Evolutionary conservation across 2,888 invertebrate genomes (phyloP), one percentile per base, ranked within the genome.

Genomic region (Drosophila neonasuta): DNA sequence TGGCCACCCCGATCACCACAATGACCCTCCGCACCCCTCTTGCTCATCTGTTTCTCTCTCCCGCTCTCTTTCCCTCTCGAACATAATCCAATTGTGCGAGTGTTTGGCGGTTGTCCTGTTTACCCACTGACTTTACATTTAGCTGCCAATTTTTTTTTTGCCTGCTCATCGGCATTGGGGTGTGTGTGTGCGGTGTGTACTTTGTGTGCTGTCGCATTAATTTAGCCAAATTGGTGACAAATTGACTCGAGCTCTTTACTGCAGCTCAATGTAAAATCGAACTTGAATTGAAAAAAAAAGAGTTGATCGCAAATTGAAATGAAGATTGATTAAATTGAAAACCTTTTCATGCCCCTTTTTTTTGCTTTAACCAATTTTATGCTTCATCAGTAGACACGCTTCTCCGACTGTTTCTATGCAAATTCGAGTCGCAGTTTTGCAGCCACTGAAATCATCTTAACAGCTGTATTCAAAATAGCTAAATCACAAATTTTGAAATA

Each of bases 171-270:
- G 44, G 39, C 15, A 46, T 50, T 24, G 45, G 54, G 55, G 56
- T 50, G 45, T 61, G 17, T 59, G 66, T 61, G 17, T 63, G 20
- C 15, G 24, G 39, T 41, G 15, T 41, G 39, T 41, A 41, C 39
- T 45, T 24, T 64, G n/a, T 79, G 79, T 79, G 79, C 49, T 61
- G 51, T 55, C 56, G 74, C 84, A 80, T 79, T 83, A 69, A 80
- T 77, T 83, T 80, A 54, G 52, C 59, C 52, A 55, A 74, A 75
- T 79, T 79, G 68, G 57, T 77, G 77, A 75, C 71, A 77, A 74
- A 80, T 79, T 71, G 71, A 55, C 49, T 57, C 11, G 13, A 10
- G 3, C 49, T 39, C 39, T 46, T 59, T 51, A 42, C 58, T 49
- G 39, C 8, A 2, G 7, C 39, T 39, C 39, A 15, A 13, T 15